These are phyloP conservation scores for Nasonia vitripennis DNA, from an alignment of 1,140 invertebrate genomes.

Conservation along the genomic window DNA sequence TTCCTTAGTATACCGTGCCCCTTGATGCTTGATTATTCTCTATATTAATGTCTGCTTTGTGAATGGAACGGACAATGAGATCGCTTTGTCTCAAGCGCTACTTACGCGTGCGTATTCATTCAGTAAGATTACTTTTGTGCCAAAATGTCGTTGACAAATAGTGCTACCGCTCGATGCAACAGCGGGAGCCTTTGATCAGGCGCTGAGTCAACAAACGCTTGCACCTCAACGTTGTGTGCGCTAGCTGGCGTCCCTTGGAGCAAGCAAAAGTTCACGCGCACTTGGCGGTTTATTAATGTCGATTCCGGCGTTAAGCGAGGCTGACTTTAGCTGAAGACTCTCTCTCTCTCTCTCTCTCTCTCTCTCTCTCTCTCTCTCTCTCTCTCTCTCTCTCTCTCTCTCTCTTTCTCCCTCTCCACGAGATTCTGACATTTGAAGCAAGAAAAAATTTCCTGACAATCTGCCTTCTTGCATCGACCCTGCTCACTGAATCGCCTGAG, in stretches of 20 bases:
- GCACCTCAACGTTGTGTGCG: background rate
- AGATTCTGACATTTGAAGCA: no score
- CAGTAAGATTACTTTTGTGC: background rate
- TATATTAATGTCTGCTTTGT: no score
- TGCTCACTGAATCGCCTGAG: no score
- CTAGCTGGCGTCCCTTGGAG: background rate
- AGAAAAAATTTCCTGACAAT: no score
- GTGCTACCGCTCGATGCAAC: background rate
- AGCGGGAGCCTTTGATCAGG: background rate
- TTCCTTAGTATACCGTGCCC: no score
- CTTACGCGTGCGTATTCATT: background rate
- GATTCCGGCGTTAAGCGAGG: background rate
- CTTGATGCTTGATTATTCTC: no score
- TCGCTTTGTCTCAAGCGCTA: background rate
- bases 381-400: no score
- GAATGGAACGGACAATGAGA: no score
- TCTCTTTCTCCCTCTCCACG: no score
- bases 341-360: no score
- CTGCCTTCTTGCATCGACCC: no score
- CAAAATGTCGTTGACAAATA: conserved; percentile 3
- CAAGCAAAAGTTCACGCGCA: background rate
- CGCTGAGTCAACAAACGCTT: background rate
- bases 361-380: no score
- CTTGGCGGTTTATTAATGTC: background rate
- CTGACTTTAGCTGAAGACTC: background rate